Conservation (phyloP, 2,113 vertebrate species). For the Psophia crepitans region DNA sequence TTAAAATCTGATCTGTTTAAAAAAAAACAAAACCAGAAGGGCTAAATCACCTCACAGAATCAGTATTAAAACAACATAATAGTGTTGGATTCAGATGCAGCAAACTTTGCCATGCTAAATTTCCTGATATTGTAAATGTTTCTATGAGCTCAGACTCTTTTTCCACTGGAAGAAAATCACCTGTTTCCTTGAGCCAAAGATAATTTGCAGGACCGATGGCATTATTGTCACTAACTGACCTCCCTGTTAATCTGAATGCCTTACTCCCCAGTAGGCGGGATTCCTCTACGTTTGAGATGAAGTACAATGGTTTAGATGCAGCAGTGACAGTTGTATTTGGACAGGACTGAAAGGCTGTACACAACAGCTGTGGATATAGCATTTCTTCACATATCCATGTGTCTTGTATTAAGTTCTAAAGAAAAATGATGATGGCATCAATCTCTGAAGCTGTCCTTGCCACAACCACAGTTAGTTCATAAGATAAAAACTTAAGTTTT, state of each 20-base stretch:
- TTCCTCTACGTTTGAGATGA: not conserved
- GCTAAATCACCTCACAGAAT: not conserved
- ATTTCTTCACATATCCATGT: not conserved
- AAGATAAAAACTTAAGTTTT: not conserved
- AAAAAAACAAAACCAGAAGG: not conserved
- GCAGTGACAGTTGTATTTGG: not conserved
- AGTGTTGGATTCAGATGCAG: not conserved
- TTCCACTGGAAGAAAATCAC: not conserved
- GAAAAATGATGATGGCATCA: not conserved
- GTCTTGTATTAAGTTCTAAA: not conserved
- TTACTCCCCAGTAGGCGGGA: not conserved
- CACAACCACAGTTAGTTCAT: not conserved
- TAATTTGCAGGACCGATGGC: not conserved
- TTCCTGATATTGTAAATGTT: not conserved
- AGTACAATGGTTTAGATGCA: not conserved
- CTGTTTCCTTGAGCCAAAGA: not conserved
- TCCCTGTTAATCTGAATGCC: not conserved
- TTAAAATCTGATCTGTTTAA: not conserved
- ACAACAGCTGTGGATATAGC: not conserved
- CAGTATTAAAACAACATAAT: not conserved
- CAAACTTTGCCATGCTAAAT: not conserved
- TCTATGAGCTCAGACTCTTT: not conserved
- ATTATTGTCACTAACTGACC: not conserved
- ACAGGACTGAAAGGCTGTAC: not conserved
- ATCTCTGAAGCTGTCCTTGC: not conserved